Evolutionary conservation across 2,113 vertebrate species (phyloP).

Genomic region (Gnathonemus echidnorhynchus): DNA sequence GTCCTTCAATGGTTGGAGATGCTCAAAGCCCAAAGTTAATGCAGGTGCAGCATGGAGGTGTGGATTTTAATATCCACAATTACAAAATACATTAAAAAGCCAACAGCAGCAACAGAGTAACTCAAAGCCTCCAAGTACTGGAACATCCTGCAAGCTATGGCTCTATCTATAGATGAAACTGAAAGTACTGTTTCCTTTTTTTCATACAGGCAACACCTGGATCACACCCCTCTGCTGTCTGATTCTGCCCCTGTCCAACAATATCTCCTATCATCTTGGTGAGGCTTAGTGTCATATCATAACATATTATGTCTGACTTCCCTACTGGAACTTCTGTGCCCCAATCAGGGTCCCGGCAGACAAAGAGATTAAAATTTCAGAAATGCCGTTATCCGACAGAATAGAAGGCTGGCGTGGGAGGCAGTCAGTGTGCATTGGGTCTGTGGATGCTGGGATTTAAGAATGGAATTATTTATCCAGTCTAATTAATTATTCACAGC

Average conservation of each 20-base stretch:
- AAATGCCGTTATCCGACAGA: conserved; percentile 60
- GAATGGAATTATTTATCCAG: conserved; percentile 72
- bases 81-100: background rate
- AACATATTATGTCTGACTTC: conserved; percentile 29
- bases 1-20: too few relatives aligned
- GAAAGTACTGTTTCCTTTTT: background rate
- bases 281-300: conserved; percentile 17
- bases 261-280: conserved; percentile 18
- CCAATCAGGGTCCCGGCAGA: conserved; percentile 21
- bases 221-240: background rate
- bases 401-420: conserved; percentile 10
- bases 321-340: conserved; percentile 7
- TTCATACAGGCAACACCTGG: background rate
- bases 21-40: background rate
- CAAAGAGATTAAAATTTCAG: conserved; percentile 52
- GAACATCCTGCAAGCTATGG: background rate
- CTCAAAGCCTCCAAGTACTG: background rate
- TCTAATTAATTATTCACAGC: conserved; percentile 76
- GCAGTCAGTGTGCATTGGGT: conserved; percentile 10
- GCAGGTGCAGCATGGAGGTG: background rate
- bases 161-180: background rate
- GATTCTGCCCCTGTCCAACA: conserved; percentile 16
- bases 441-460: conserved; percentile 38
- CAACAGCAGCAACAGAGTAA: background rate
- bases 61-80: background rate